phyloP scores from a whole-genome alignment of 2,888 invertebrate species.

The Scaptomyza polygonia region DNA sequence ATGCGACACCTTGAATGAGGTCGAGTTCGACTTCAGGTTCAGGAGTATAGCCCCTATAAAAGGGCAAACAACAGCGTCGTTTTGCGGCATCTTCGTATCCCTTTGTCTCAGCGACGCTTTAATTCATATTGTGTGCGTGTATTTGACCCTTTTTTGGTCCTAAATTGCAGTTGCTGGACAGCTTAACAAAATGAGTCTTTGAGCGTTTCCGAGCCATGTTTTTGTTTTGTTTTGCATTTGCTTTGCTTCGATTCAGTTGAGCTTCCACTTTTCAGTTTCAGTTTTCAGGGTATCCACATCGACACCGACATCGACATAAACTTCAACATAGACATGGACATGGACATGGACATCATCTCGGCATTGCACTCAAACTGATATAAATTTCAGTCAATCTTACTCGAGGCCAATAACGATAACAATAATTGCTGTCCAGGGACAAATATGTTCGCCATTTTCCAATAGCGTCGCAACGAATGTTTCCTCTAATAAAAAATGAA shows the following conservation, averaged over 20 bases:
- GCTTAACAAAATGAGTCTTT: conserved; percentile 64
- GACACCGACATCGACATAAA: conserved; percentile 8
- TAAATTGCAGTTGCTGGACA: conserved; percentile 60
- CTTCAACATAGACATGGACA: conserved; percentile 18
- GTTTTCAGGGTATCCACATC: background rate
- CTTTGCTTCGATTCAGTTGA: conserved; percentile 5
- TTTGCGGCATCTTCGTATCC: conserved; percentile 43
- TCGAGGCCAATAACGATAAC: conserved; percentile 80
- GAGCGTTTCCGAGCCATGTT: conserved; percentile 33
- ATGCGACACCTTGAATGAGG: conserved; percentile 71
- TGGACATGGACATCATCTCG: conserved; percentile 38
- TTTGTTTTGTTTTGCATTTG: conserved; percentile 19
- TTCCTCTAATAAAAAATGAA: conserved; percentile 79
- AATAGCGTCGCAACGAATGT: conserved; percentile 79
- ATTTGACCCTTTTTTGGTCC: background rate
- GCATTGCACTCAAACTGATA: conserved; percentile 70
- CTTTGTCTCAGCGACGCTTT: conserved; percentile 18
- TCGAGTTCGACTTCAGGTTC: conserved; percentile 8
- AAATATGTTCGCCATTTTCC: conserved; percentile 80
- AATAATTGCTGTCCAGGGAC: conserved; percentile 80
- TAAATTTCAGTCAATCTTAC: conserved; percentile 78
- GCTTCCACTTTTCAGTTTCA: conserved; percentile 9
- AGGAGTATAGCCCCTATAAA: conserved; percentile 11
- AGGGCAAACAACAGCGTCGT: conserved; percentile 37
- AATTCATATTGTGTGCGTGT: conserved; percentile 21